Percentiles rank a stretch among this genome's conserved stretches.
Evolutionary conservation across 1,140 invertebrate genomes (phyloP).

Genomic region (Pachypeltis micranthus): DNA sequence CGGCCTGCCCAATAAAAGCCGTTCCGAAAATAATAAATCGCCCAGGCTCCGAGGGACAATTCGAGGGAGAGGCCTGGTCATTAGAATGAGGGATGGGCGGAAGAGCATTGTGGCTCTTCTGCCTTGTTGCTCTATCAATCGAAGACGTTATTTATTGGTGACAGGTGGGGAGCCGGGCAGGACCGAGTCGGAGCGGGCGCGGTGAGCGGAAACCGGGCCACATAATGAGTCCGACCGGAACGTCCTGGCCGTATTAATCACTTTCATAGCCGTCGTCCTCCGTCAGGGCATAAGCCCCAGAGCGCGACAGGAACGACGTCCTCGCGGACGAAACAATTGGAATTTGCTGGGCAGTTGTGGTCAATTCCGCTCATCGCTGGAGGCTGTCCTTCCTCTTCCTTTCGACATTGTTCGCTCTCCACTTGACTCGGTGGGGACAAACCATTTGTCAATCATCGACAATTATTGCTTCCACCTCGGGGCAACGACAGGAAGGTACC

Average conservation of each 20-base stretch:
- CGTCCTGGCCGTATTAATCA: neutral
- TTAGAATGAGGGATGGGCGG: neutral
- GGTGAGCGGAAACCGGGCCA: neutral
- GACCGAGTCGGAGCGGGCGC: too few species aligned
- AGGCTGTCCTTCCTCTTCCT: too few species aligned
- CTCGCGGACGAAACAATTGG: too few species aligned
- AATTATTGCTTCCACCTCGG: too few species aligned
- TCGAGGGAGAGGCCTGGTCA: neutral
- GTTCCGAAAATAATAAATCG: neutral
- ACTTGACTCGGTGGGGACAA: too few species aligned
- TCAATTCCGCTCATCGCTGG: too few species aligned
- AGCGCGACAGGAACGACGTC: too few species aligned
- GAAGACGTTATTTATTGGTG: neutral
- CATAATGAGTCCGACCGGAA: neutral
- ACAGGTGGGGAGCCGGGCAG: neutral
- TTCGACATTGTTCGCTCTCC: too few species aligned
- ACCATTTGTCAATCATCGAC: too few species aligned
- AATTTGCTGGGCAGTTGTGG: too few species aligned
- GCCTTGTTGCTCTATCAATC: neutral
- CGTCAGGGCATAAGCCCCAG: neutral
- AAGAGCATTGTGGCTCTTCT: neutral
- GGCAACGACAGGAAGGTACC: too few species aligned
- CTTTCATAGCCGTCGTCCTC: neutral
- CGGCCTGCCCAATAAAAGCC: neutral
- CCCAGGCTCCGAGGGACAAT: neutral